These are phyloP conservation scores for Stegodyphus mimosarum DNA, from an alignment of 1,140 invertebrate species.

Conservation along the genomic window DNA sequence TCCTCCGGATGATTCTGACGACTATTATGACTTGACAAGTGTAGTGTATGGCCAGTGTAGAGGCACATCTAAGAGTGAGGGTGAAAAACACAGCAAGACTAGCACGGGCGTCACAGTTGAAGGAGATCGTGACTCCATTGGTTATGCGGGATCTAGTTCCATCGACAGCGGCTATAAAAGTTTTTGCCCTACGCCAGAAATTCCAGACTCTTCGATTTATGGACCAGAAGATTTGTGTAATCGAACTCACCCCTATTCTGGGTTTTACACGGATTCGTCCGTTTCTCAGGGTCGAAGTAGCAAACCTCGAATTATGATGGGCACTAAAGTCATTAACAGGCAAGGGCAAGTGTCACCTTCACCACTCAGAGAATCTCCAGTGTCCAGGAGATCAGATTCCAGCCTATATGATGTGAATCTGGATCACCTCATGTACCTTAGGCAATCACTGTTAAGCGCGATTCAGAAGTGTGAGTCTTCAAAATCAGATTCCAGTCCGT, in stretches of 20 bases:
- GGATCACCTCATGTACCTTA: slow-evolving; percentile 66
- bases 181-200: slow-evolving; percentile 68
- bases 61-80: slow-evolving; percentile 43
- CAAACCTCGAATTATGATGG: slow-evolving; percentile 68
- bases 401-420: slow-evolving; percentile 64
- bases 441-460: slow-evolving; percentile 66
- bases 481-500: background rate
- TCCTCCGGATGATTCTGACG: slow-evolving; percentile 65
- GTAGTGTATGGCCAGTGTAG: slow-evolving; percentile 50
- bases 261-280: background rate
- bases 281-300: background rate
- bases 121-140: slow-evolving; percentile 66
- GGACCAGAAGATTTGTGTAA: slow-evolving; percentile 46
- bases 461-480: slow-evolving; percentile 65
- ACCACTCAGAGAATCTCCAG: slow-evolving; percentile 13
- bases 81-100: slow-evolving; percentile 21
- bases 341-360: slow-evolving; percentile 37
- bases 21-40: slow-evolving; percentile 62
- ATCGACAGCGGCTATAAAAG: slow-evolving; percentile 70
- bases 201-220: slow-evolving; percentile 65
- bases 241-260: slow-evolving; percentile 13
- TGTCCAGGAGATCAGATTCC: slow-evolving; percentile 35
- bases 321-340: slow-evolving; percentile 66
- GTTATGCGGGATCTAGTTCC: slow-evolving; percentile 69
- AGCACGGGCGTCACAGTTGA: slow-evolving; percentile 42